Evolutionary conservation across 2,888 invertebrate genomes (phyloP).

Genomic region (Drosophila mulleri): DNA sequence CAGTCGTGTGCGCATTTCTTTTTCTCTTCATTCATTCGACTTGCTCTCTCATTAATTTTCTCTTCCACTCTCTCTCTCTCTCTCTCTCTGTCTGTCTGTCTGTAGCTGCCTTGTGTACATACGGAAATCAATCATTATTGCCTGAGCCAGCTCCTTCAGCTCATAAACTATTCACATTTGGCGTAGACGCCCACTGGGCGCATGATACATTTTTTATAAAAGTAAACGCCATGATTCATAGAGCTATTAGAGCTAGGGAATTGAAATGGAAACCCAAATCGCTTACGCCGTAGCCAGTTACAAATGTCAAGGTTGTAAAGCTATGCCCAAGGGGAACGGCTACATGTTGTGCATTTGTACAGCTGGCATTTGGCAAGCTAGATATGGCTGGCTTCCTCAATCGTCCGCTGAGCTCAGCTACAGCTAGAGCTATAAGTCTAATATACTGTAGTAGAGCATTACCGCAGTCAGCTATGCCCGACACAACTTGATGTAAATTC

Average conservation of each 20-base stretch:
- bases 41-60: too few species aligned
- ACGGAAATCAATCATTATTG: background rate
- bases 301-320: background rate
- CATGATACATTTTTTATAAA: background rate
- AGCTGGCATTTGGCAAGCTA: background rate
- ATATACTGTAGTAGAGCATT: background rate
- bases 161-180: background rate
- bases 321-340: background rate
- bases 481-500: background rate
- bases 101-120: too few species aligned
- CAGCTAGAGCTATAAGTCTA: too few species aligned
- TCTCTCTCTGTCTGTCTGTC: too few species aligned
- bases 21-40: too few species aligned
- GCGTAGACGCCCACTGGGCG: background rate
- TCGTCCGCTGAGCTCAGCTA: too few species aligned
- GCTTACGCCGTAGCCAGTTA: background rate
- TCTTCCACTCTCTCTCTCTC: background rate
- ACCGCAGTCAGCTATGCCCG: background rate
- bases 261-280: background rate
- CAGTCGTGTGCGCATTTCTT: too few species aligned
- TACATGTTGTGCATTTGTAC: background rate
- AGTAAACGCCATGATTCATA: background rate
- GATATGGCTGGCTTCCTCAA: background rate
- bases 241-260: background rate
- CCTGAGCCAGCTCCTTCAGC: background rate